These are phyloP conservation scores for Steatornis caripensis DNA, from an alignment of 2,113 vertebrate genomes.

Conservation along the genomic window DNA sequence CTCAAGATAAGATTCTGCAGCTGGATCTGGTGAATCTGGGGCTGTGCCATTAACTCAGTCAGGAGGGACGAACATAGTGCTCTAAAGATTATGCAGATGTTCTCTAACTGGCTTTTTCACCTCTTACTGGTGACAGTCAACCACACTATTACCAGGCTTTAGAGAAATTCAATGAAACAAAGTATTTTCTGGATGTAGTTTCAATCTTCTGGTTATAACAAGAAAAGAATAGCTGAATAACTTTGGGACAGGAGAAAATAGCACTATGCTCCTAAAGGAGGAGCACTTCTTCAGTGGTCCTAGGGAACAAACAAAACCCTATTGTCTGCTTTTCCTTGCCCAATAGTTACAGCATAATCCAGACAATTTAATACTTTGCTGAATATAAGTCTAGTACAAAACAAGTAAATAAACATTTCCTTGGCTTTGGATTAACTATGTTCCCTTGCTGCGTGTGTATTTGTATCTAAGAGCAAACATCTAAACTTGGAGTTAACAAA, in stretches of 20 bases:
- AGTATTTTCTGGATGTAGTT: neutral
- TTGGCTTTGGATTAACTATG: neutral
- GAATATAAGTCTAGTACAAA: neutral
- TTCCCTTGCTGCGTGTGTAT: accelerated
- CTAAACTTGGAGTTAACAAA: neutral
- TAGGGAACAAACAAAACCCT: neutral
- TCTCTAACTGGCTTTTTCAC: neutral
- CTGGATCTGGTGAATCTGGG: neutral
- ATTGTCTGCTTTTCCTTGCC: neutral
- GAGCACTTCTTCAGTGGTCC: neutral
- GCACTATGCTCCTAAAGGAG: neutral
- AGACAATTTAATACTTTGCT: neutral
- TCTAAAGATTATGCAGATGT: neutral
- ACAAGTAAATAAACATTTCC: neutral
- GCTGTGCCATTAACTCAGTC: neutral
- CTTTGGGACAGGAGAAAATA: neutral
- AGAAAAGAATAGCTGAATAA: neutral
- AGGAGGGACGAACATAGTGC: neutral
- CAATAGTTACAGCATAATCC: neutral
- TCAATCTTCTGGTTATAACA: neutral
- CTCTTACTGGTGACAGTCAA: neutral
- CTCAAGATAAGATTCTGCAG: neutral
- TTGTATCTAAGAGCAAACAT: neutral
- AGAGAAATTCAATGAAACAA: neutral
- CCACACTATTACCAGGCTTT: neutral